These are phyloP conservation scores for Bombyx huttoni DNA, from an alignment of 2,888 invertebrate genomes.

Conservation along the genomic window DNA sequence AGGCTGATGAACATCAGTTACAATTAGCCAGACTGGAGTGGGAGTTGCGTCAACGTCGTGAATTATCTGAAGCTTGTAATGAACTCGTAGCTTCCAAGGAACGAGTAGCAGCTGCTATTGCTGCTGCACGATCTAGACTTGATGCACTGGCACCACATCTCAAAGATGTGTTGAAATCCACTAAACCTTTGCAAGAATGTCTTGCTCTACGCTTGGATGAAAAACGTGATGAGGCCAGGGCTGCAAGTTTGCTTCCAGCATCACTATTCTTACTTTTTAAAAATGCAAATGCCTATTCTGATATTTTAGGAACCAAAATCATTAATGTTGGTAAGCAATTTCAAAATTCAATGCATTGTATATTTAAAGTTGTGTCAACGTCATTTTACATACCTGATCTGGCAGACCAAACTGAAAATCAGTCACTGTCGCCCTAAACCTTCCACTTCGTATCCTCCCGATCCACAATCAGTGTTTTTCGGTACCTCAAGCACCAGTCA, in stretches of 20 bases:
- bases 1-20: slow-evolving; percentile 81
- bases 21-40: slow-evolving; percentile 91
- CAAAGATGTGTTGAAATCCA: slow-evolving; percentile 73
- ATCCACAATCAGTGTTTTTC: no score
- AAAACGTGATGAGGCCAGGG: slow-evolving; percentile 81
- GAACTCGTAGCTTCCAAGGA: slow-evolving; percentile 84
- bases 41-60: slow-evolving; percentile 91
- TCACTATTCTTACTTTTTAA: slow-evolving; percentile 90
- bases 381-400: no score
- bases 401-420: no score
- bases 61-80: slow-evolving; percentile 82
- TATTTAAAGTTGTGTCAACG: background rate
- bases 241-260: slow-evolving; percentile 82
- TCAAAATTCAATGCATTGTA: background rate
- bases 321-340: slow-evolving; percentile 50
- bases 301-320: slow-evolving; percentile 76
- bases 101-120: slow-evolving; percentile 80
- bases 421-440: no score
- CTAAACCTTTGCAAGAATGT: slow-evolving; percentile 91
- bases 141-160: slow-evolving; percentile 88
- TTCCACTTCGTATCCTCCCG: no score
- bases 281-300: slow-evolving; percentile 85
- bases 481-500: no score
- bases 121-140: slow-evolving; percentile 81
- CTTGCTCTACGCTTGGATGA: slow-evolving; percentile 86